These are phyloP conservation scores for Nycticryphes semicollaris DNA, from an alignment of 2,113 vertebrate species.

Conservation along the genomic window DNA sequence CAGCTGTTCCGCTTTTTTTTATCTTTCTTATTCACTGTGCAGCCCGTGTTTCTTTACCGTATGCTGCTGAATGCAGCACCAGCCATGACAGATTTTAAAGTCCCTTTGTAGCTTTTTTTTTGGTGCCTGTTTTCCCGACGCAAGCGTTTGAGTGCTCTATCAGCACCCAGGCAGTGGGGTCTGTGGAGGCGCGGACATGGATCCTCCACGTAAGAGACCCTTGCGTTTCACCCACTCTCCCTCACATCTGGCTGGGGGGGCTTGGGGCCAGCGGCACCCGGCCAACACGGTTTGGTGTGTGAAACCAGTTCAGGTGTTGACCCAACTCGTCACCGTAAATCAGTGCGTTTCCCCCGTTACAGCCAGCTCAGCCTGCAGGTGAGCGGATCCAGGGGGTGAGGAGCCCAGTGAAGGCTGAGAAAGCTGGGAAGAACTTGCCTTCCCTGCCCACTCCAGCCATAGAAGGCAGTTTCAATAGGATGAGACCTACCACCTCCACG, in stretches of 20 bases:
- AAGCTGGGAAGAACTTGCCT: not conserved
- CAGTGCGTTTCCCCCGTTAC: not conserved
- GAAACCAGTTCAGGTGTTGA: not conserved
- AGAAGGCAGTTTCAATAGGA: not conserved
- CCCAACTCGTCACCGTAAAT: not conserved
- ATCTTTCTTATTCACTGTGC: not conserved
- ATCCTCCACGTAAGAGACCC: not conserved
- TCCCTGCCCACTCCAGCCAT: not conserved
- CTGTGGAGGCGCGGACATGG: accelerated
- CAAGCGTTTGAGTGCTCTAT: not conserved
- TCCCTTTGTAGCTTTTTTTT: not conserved
- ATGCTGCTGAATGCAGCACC: not conserved
- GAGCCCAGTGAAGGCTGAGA: not conserved
- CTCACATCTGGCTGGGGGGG: not conserved
- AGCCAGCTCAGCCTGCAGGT: not conserved
- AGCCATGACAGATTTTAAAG: not conserved
- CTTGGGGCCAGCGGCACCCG: not conserved
- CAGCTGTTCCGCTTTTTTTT: not conserved
- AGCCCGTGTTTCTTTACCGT: not conserved
- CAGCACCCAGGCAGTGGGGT: not conserved
- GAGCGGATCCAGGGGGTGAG: not conserved
- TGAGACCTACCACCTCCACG: not conserved
- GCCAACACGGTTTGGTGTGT: accelerated
- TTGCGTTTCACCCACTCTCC: accelerated
- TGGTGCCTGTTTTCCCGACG: not conserved